These are phyloP conservation scores for Cyanocitta stelleri DNA, from an alignment of 2,113 vertebrate species.

Conservation along the genomic window DNA sequence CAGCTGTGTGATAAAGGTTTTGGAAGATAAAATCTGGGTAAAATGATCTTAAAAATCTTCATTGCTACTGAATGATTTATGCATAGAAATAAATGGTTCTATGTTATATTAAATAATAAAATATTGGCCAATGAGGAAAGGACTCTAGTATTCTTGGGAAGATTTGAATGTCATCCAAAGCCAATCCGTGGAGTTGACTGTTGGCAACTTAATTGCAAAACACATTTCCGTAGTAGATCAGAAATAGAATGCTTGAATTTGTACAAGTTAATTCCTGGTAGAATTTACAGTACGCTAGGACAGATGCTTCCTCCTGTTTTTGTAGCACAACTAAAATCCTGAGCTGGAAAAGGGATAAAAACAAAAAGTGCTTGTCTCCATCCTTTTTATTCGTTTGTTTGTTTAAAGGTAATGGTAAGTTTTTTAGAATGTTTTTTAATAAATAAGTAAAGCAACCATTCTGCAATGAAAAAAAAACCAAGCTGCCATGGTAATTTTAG, in stretches of 20 bases:
- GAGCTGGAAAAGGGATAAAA: not conserved
- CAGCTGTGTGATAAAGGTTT: not conserved
- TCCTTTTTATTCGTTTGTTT: not conserved
- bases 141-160: not conserved
- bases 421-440: not conserved
- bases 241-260: slow-evolving; percentile 24
- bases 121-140: not conserved
- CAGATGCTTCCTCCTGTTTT: slow-evolving; percentile 37
- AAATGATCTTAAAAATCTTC: not conserved
- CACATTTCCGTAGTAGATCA: not conserved
- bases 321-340: not conserved
- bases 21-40: not conserved
- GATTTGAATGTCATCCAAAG: not conserved
- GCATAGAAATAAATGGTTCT: not conserved
- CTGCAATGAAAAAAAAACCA: not conserved
- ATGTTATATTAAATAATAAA: not conserved
- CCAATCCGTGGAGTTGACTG: not conserved
- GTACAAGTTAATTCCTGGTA: not conserved
- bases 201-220: not conserved
- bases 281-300: not conserved
- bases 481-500: not conserved
- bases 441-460: not conserved
- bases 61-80: not conserved
- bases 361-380: not conserved
- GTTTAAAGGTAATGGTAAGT: not conserved